Base-by-base conservation (phyloP, 2,797 vertebrate genomes). In the Dendrocincla fuliginosa region DNA sequence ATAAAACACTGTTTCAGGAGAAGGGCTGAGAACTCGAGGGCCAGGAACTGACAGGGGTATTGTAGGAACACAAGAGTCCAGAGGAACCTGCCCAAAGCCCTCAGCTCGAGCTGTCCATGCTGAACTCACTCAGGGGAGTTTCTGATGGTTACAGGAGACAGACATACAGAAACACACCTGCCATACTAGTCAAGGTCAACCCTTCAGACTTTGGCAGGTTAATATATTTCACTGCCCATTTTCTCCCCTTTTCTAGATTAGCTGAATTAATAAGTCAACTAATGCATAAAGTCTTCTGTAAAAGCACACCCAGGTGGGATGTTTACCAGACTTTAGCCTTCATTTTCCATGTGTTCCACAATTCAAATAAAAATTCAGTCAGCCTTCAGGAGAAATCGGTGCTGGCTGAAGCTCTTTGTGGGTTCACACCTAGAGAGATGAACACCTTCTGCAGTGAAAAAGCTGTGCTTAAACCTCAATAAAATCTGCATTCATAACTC, bases 331-430 rank as follows among this genome's bases (percentile, higher is more conserved):
- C 33, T 82, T 53, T 2, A 90, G 55, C 33, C 32, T 96, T 85
- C 65, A 16, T 82, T 39, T 79, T 50, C 63, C 11, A 2, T 8
- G 33, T 32, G 27, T 69, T 84, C 73, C 67, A 74, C 52, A 74
- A 91, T 76, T 92, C 46, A 79, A 74, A 85, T 77, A 60, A 83
- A 90, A 93, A 85, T 18, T 56, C 69, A 91, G 67, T 41, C 65
- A 89, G 41, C 32, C 25, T 85, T 84, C 53, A 68, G 57, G 24
- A 89, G 50, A 71, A 71, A 75, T 11, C 1, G 0, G 68, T 32
- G 53, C 57, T 85, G 76, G 73, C 33, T 60, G 52, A 85, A 89
- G 16, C 57, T 88, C 37, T 83, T 68, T 50, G 69, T 50, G 42
- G 49, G 57, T 60, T 91, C 86, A 85, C 74, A 68, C 44, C 49